These are phyloP conservation scores for Ictidomys tridecemlineatus DNA, from an alignment of 2,113 vertebrate species.

Conservation along the genomic window DNA sequence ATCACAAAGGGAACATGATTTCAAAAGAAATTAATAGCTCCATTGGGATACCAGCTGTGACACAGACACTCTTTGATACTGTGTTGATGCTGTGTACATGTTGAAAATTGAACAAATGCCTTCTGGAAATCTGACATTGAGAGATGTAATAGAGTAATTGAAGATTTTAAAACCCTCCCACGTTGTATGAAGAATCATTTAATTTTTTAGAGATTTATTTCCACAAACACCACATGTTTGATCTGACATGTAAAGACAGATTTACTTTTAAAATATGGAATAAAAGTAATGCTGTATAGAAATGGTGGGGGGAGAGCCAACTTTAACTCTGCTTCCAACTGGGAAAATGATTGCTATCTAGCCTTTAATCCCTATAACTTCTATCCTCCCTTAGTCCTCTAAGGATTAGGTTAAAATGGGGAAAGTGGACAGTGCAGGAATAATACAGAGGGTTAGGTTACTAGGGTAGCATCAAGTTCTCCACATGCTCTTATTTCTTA, in stretches of 20 bases:
- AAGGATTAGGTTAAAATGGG: neutral
- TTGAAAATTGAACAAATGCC: conserved; percentile 52
- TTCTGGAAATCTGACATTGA: conserved; percentile 56
- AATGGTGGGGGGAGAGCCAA: conserved; percentile 45
- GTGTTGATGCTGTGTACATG: neutral
- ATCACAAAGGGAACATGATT: conserved; percentile 55
- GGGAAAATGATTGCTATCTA: neutral
- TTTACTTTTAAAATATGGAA: conserved; percentile 29
- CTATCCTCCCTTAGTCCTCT: neutral
- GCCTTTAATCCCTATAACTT: neutral
- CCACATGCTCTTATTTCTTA: neutral
- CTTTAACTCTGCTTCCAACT: conserved; percentile 19
- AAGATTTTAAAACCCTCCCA: conserved; percentile 49
- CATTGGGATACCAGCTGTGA: conserved; percentile 44
- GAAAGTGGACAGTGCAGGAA: neutral
- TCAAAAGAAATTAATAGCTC: conserved; percentile 70
- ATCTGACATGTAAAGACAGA: conserved; percentile 15
- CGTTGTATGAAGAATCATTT: conserved; percentile 39
- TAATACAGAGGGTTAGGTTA: neutral
- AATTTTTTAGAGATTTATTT: conserved; percentile 26
- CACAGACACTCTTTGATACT: conserved; percentile 65
- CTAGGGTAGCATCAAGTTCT: neutral
- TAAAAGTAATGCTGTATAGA: neutral
- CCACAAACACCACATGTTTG: neutral
- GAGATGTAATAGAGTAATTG: conserved; percentile 37